Evolutionary conservation across 92 coral and sea anemone genomes (phyloP).

Genomic region (Pocillopora meandrina): DNA sequence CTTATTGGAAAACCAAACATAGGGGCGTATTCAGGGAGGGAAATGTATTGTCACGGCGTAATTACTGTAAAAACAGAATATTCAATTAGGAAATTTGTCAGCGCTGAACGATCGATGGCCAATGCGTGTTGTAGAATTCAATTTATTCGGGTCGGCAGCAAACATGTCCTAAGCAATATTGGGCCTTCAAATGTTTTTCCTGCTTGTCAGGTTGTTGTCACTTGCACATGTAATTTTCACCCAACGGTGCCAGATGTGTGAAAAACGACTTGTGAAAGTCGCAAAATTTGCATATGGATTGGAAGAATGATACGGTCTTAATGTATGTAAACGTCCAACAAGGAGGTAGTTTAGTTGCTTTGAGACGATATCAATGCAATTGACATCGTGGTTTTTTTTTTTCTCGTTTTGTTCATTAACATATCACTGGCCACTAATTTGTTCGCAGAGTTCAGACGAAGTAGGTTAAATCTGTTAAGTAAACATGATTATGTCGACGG

Average conservation of each 20-base stretch:
- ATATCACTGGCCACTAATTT: constrained; percentile 2
- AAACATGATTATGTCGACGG: constrained; percentile 58
- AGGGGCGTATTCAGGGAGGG: constrained; percentile 82
- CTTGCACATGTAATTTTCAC: constrained; percentile 12
- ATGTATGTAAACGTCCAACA: constrained; percentile 16
- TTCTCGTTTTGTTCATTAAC: neutral
- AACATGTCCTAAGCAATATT: neutral
- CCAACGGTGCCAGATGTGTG: constrained; percentile 38
- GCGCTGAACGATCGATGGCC: constrained; percentile 21
- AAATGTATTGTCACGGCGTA: constrained; percentile 64
- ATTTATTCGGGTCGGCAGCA: neutral
- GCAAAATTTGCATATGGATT: constrained; percentile 33
- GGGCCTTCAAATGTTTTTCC: constrained; percentile 4
- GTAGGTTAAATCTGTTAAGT: constrained; percentile 64
- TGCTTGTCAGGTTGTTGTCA: neutral
- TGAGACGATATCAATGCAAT: constrained; percentile 10
- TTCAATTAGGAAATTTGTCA: constrained; percentile 55
- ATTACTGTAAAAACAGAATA: constrained; percentile 73
- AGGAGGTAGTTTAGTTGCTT: constrained; percentile 15
- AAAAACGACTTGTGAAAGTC: constrained; percentile 23
- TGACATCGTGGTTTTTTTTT: neutral
- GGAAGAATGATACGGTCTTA: constrained; percentile 8
- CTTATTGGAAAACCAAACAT: constrained; percentile 59
- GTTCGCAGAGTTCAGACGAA: constrained; percentile 30
- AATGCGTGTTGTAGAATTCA: neutral